Evolutionary conservation across 2,888 invertebrate genomes (phyloP).

Genomic region (Cryptocephalus primarius): DNA sequence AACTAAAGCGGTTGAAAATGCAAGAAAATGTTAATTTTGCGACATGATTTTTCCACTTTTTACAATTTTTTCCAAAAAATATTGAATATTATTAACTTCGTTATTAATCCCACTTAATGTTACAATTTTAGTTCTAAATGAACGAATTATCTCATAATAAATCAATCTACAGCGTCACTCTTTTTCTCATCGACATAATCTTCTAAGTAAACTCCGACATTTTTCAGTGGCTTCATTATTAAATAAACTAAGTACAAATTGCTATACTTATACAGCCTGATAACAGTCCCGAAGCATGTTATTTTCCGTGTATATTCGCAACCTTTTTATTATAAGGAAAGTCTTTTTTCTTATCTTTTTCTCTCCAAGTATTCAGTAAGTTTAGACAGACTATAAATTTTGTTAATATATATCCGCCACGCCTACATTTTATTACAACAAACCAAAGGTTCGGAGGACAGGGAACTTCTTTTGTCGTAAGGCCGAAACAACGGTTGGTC

Average conservation of each 20-base stretch:
- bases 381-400: constrained; percentile 29
- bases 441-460: constrained; percentile 11
- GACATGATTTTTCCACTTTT: no score
- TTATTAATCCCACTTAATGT: no score
- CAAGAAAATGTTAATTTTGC: no score
- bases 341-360: constrained; percentile 18
- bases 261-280: constrained; percentile 28
- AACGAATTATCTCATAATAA: no score
- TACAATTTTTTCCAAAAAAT: no score
- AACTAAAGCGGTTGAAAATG: no score
- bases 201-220: constrained; percentile 16
- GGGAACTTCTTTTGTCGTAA: constrained; percentile 2
- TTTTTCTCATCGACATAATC: no score
- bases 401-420: constrained; percentile 28
- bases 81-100: no score
- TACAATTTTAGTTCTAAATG: no score
- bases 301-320: constrained; percentile 30
- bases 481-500: constrained; percentile 12
- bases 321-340: constrained; percentile 22
- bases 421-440: constrained; percentile 29
- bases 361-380: constrained; percentile 19
- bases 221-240: constrained; percentile 31
- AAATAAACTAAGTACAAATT: constrained; percentile 32
- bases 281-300: constrained; percentile 27
- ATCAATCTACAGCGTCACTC: no score